Percentiles rank a stretch among this genome's conserved stretches.
These are phyloP conservation scores for Antheraea mylitta DNA, from an alignment of 1,140 invertebrate genomes.

Conservation along the genomic window DNA sequence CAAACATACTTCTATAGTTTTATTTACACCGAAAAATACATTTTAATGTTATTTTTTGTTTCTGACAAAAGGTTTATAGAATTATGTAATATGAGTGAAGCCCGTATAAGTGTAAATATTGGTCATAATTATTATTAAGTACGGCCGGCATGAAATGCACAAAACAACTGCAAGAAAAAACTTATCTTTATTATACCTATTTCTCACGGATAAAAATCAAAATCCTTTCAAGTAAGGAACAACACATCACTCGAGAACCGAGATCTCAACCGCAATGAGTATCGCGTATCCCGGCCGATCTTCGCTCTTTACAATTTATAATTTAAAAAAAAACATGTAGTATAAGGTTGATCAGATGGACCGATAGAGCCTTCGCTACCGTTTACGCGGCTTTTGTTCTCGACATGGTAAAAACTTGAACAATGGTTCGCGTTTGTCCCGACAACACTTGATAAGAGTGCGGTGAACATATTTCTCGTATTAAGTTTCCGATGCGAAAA, in stretches of 20 bases:
- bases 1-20: no score
- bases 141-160: not conserved
- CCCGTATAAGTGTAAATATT: no score
- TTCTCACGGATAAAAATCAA: constrained; percentile 20
- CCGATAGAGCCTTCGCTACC: constrained; percentile 70
- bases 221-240: constrained; percentile 29
- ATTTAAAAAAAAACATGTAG: constrained; percentile 46
- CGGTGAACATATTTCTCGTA: constrained; percentile 2
- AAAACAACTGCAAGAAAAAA: not conserved
- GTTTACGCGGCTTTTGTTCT: constrained; percentile 70
- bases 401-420: constrained; percentile 64
- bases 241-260: constrained; percentile 31
- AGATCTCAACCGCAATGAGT: constrained; percentile 31
- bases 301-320: not conserved
- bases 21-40: no score
- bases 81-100: no score
- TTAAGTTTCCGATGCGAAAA: constrained; percentile 2
- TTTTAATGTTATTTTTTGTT: no score
- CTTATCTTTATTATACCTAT: constrained; percentile 2
- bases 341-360: constrained; percentile 70
- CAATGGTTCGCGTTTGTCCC: constrained; percentile 44
- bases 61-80: no score
- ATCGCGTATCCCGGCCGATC: constrained; percentile 45
- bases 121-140: no score
- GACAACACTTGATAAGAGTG: constrained; percentile 2